Conservation (phyloP, 2,888 invertebrate species). For the Monopis laevigella region DNA sequence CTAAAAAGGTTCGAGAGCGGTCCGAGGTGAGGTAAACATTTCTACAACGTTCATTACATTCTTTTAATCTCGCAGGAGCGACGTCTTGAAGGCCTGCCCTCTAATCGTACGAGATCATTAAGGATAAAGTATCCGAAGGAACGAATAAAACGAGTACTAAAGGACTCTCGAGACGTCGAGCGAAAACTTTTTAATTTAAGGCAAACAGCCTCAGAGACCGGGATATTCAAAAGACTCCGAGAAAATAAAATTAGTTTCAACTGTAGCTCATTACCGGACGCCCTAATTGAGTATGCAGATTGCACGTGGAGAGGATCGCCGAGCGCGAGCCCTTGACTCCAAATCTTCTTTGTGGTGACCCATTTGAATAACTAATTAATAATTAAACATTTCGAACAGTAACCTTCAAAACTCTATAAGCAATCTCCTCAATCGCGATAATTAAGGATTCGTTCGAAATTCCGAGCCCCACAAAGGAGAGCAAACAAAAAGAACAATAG, state of each 20-base stretch:
- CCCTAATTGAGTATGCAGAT: constrained; percentile 33
- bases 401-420: constrained; percentile 9
- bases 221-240: constrained; percentile 35
- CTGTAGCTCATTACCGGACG: constrained; percentile 43
- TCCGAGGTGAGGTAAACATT: constrained; percentile 10
- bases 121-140: constrained; percentile 33
- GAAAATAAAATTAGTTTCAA: constrained; percentile 48
- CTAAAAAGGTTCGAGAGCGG: constrained; percentile 11
- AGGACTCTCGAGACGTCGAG: constrained; percentile 32
- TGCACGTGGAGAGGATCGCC: constrained; percentile 27
- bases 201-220: constrained; percentile 42
- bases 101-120: constrained; percentile 44
- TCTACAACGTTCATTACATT: constrained; percentile 17
- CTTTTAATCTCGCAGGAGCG: constrained; percentile 25
- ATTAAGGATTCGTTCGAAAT: constrained; percentile 32
- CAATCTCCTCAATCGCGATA: constrained; percentile 39
- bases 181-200: constrained; percentile 53
- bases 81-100: constrained; percentile 19
- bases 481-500: constrained; percentile 55
- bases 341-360: constrained; percentile 2
- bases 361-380: neutral
- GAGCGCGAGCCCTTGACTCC: neutral
- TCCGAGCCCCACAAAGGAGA: constrained; percentile 41
- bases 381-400: neutral
- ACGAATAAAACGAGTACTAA: constrained; percentile 26